Evolutionary conservation across 1,140 invertebrate genomes (phyloP).

Genomic region (Heterodera schachtii): DNA sequence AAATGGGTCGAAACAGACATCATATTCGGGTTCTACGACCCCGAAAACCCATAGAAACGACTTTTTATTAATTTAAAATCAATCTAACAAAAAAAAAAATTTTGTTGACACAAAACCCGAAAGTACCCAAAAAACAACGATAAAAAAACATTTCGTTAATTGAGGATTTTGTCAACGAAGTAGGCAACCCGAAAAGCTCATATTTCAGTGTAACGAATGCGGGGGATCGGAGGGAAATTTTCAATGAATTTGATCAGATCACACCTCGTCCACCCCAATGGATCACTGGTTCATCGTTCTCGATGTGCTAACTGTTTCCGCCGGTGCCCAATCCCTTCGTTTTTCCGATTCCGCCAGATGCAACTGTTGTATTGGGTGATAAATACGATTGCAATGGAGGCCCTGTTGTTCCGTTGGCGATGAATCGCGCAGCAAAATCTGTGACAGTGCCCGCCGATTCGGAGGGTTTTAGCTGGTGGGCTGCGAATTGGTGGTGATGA

Average conservation of each 20-base stretch:
- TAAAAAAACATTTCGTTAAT: not conserved
- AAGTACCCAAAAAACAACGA: not conserved
- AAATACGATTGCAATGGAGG: not conserved
- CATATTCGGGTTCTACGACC: too few species aligned
- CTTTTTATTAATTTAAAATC: too few species aligned
- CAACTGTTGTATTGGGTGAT: not conserved
- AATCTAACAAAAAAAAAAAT: too few species aligned
- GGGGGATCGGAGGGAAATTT: not conserved
- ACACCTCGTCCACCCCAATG: not conserved
- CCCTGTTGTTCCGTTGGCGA: constrained; percentile 14
- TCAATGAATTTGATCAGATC: not conserved
- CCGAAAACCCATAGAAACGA: too few species aligned
- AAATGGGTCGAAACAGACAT: too few species aligned
- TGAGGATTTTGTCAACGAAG: not conserved
- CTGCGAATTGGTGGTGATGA: constrained; percentile 1
- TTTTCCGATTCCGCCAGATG: not conserved
- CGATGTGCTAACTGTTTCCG: constrained; percentile 5
- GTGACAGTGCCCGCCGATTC: constrained; percentile 11
- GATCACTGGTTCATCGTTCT: not conserved
- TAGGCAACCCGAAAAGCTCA: not conserved
- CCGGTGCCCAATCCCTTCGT: constrained; percentile 12
- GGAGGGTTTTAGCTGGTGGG: constrained; percentile 6
- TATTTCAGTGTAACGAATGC: not conserved
- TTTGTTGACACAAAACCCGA: too few species aligned
- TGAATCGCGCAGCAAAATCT: not conserved